Base-by-base conservation (phyloP, 2,888 invertebrate species). In the Asteroscopus sphinx region DNA sequence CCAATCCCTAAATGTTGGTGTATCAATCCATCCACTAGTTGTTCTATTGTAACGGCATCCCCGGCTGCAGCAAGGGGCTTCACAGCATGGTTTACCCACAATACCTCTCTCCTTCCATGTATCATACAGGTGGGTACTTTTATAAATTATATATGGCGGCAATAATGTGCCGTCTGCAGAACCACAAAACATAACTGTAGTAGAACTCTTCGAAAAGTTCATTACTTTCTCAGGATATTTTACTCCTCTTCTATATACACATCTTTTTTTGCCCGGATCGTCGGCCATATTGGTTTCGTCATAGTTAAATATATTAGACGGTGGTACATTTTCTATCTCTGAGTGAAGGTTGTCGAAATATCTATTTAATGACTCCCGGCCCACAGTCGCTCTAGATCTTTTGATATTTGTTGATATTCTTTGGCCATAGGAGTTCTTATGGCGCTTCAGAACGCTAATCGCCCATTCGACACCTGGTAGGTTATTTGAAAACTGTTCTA, bases 261-360 rank as follows among this genome's bases (percentile, higher is more conserved):
- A 59, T 60, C 62, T 68, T 48, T 21, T 40, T 12, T 54, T 45
- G 11, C 71, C 73, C 11, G 67, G 67, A 52, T 68, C 55, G 32
- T 75, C 66, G 4, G 51, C 33, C 17, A 68, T 32, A 64, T 67
- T 67, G 3, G 68, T 62, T 40, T 73, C 73, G 32, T 73, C 69
- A 48, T 66, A 71, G 17, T 62, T 63, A 13, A 70, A 62, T 37
- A 72, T 72, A 46, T 63, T 53, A 21, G 42, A 42, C 13, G 42
- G 32, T 30, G 58, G 47, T 42, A 59, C 25, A 46, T 44, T 36
- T 44, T 59, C 25, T 12, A 57, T 35, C n/a, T 45, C 45, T 39
- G 44, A 13, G 8, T 47, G 25, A 30, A 56, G 36, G 25, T 44
- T 56, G 37, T 56, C 53, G n/a, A 54, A 54, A 33, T 46, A 77